Percentiles rank a stretch among this genome's conserved stretches.
phyloP scores from a whole-genome alignment of 2,888 invertebrate species.

The Drosophila subquinaria region DNA sequence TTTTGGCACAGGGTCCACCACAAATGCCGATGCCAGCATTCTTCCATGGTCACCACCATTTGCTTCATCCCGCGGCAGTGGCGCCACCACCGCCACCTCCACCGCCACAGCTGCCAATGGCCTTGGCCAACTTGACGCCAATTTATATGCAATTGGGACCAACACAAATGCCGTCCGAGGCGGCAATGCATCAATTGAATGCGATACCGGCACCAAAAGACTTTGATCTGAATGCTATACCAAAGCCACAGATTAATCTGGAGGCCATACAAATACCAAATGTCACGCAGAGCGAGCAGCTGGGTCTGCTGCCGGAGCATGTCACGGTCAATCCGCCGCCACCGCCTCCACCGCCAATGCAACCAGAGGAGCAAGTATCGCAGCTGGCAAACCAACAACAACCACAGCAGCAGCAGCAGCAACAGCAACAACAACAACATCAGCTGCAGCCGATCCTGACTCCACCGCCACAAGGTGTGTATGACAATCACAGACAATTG shows the following conservation, averaged over 20 bases:
- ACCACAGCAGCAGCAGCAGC: constrained; percentile 24
- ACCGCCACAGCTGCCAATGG: constrained; percentile 76
- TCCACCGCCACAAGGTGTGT: constrained; percentile 75
- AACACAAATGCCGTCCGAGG: constrained; percentile 46
- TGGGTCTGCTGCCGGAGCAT: constrained; percentile 57
- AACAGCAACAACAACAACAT: constrained; percentile 26
- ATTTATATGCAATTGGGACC: constrained; percentile 85
- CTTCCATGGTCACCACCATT: constrained; percentile 64
- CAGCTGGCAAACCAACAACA: constrained; percentile 11
- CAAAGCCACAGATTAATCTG: constrained; percentile 87
- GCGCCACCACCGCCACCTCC: constrained; percentile 83
- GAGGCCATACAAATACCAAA: constrained; percentile 87
- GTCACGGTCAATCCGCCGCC: constrained; percentile 62
- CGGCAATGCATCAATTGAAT: constrained; percentile 87
- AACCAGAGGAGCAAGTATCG: constrained; percentile 46
- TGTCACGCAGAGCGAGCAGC: constrained; percentile 50
- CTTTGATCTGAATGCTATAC: constrained; percentile 88
- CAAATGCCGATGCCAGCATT: constrained; percentile 72
- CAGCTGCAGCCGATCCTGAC: constrained; percentile 24
- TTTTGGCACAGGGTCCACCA: constrained; percentile 78
- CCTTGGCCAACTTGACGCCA: constrained; percentile 79
- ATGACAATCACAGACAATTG: constrained; percentile 13
- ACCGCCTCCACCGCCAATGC: constrained; percentile 68
- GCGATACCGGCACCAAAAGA: constrained; percentile 88
- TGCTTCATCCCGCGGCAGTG: constrained; percentile 81